Base-by-base conservation (phyloP, 2,113 vertebrate species). In the Gopherus evgoodei region DNA sequence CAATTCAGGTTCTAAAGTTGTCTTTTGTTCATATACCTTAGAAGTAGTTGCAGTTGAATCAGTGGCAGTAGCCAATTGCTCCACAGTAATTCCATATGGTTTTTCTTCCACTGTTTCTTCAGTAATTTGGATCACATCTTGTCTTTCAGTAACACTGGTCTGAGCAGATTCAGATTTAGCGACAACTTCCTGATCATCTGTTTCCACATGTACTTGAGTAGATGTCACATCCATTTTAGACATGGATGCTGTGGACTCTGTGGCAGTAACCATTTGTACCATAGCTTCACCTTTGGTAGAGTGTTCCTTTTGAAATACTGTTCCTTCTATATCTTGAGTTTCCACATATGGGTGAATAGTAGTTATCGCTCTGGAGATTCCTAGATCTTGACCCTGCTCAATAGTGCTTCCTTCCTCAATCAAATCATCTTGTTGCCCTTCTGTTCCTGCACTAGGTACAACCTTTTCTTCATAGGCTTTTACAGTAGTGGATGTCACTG, bases 261-360 rank as follows among this genome's bases (percentile, higher is more conserved):
- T 90, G 81, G 79, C 6, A 86, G 84, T 80, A 87, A 38, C 54
- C 90, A 53, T n/a, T 38, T 95, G 89, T 42, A 91, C 93, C 35
- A 88, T 9, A 29, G 83, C 92, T 83, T 76, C 65, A 62, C 96
- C 94, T 90, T 89, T 38, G 1, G 56, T 92, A 89, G 62, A 75
- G 38, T 86, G 11, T 44, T 95, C 93, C 69, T 97, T 91, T 42
- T 52, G 91, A 69, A 90, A 92, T 84, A 80, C 29, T 78, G 88
- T 80, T 94, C 97, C 96, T 81, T 98, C 97, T 84, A 83, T 84
- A 35, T 98, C 98, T 53, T 97, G 97, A n/a, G 57, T 85, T 11
- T 90, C 72, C 72, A 31, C 57, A 47, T 91, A 57, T 31, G 84
- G 92, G 11, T 83, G 4, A 44, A 86, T 12, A 80, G 94, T 89